Percentiles rank a stretch among this genome's conserved stretches.
phyloP scores from a whole-genome alignment of 2,113 vertebrate species.

The Sakesphorus luctuosus region DNA sequence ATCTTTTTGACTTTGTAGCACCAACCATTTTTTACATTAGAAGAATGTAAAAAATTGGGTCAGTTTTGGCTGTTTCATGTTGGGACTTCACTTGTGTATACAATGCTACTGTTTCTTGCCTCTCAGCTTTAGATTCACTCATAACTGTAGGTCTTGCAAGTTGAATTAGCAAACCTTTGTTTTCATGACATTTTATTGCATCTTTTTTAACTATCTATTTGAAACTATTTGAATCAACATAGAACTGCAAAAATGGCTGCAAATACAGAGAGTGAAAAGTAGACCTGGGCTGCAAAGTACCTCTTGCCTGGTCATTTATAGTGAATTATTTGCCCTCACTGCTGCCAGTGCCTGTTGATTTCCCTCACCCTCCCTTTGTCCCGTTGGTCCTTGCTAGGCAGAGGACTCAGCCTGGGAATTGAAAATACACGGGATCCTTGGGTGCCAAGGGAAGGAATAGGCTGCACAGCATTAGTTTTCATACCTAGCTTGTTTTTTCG shows the following conservation, averaged over 20 bases:
- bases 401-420: not conserved
- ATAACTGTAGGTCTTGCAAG: not conserved
- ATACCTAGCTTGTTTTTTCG: not conserved
- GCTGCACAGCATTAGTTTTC: not conserved
- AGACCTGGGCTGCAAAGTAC: not conserved
- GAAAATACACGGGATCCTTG: not conserved
- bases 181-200: not conserved
- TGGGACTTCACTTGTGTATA: not conserved
- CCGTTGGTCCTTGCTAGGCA: not conserved
- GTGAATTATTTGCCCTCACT: not conserved
- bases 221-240: not conserved
- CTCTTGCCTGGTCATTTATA: not conserved
- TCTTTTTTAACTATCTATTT: not conserved
- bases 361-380: not conserved
- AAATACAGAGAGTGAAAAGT: not conserved
- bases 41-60: not conserved
- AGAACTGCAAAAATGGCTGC: not conserved
- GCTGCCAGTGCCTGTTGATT: not conserved
- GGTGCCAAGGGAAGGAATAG: accelerated
- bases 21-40: not conserved
- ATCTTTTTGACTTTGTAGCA: not conserved
- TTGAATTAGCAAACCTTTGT: not conserved
- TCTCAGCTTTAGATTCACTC: not conserved
- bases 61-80: not conserved
- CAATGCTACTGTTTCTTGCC: not conserved